These are phyloP conservation scores for Oenanthe melanoleuca DNA, from an alignment of 2,113 vertebrate genomes.

Conservation along the genomic window DNA sequence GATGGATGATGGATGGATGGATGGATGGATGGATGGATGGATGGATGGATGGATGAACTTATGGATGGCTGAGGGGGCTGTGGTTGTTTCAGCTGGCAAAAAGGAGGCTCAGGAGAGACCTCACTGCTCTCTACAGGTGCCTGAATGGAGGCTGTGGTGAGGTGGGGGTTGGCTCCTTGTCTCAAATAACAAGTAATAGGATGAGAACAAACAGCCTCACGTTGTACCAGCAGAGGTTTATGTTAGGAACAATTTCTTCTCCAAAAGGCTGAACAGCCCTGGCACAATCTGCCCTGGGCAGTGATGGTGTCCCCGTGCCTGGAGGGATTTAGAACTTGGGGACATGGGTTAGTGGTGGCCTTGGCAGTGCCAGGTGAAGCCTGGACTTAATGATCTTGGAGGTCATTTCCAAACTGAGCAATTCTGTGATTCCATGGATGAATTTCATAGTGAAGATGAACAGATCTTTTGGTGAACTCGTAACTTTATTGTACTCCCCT, in stretches of 20 bases:
- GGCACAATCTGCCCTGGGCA: not conserved
- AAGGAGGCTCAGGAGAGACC: not conserved
- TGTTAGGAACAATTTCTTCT: not conserved
- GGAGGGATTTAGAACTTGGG: not conserved
- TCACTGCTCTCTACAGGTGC: not conserved
- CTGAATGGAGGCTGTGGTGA: not conserved
- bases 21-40: not conserved
- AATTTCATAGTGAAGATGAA: not conserved
- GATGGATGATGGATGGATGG: not conserved
- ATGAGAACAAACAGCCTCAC: not conserved
- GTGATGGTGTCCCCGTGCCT: not conserved
- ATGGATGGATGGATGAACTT: not conserved
- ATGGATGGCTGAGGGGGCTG: not conserved
- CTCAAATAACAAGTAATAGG: not conserved
- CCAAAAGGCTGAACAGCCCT: not conserved
- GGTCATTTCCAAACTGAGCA: not conserved
- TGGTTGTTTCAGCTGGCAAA: accelerated
- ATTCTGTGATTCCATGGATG: not conserved
- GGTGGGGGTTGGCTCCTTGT: not conserved
- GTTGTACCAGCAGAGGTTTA: not conserved
- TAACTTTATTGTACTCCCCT: not conserved
- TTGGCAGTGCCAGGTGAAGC: not conserved
- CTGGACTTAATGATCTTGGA: not conserved
- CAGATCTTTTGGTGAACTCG: not conserved
- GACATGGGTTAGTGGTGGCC: not conserved